These are phyloP conservation scores for Dynastes maya DNA, from an alignment of 2,888 invertebrate species.

Conservation along the genomic window DNA sequence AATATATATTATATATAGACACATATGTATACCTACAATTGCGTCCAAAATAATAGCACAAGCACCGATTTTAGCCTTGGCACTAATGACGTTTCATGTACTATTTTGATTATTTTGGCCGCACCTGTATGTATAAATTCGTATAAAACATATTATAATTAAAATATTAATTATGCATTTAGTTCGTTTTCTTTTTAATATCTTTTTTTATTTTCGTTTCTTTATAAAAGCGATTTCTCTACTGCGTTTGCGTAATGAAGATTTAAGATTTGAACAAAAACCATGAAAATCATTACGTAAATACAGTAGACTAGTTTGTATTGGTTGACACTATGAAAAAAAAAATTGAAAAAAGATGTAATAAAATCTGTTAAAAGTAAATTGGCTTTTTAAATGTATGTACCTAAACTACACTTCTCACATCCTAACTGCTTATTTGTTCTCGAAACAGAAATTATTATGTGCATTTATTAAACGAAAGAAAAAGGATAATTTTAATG, in stretches of 20 bases:
- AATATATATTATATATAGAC: constrained; percentile 25
- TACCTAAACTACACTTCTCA: constrained; percentile 6
- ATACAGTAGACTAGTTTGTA: constrained; percentile 35
- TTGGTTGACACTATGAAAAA: constrained; percentile 31
- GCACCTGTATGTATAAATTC: background rate
- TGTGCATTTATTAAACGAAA: constrained; percentile 46
- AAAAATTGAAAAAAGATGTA: constrained; percentile 4
- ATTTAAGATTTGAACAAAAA: background rate
- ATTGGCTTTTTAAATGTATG: constrained; percentile 35
- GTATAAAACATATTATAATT: background rate
- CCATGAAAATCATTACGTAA: constrained; percentile 19
- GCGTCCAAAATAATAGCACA: constrained; percentile 1
- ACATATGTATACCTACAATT: background rate
- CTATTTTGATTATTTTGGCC: too few species aligned
- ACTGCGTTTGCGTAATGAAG: constrained; percentile 30
- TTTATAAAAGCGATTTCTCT: background rate
- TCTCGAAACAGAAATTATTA: constrained; percentile 45
- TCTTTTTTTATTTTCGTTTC: constrained; percentile 7
- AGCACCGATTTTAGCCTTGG: constrained; percentile 3
- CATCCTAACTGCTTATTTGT: background rate
- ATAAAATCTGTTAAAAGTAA: constrained; percentile 43
- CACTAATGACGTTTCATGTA: background rate
- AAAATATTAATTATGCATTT: background rate
- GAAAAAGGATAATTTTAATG: too few species aligned
- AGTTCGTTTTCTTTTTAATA: background rate